Conservation (phyloP, 2,113 vertebrate species). For the Reinhardtius hippoglossoides region DNA sequence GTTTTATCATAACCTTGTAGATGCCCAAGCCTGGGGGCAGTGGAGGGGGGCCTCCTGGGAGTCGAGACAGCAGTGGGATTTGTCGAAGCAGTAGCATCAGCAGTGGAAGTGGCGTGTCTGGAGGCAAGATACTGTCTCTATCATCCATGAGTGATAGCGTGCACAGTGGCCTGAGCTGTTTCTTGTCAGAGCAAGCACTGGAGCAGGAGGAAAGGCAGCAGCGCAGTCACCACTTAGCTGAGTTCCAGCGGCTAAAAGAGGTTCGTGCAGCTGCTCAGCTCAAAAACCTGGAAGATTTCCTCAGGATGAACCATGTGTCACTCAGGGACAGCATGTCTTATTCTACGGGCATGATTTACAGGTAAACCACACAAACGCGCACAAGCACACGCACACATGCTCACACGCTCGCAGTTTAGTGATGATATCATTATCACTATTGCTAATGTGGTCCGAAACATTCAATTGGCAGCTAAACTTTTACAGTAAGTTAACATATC, state of each 20-base stretch:
- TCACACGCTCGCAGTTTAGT: too few relatives aligned
- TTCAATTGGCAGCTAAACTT: too few relatives aligned
- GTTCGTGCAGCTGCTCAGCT: slow-evolving; percentile 89
- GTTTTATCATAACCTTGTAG: slow-evolving; percentile 63
- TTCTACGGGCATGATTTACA: slow-evolving; percentile 91
- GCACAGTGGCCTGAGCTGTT: slow-evolving; percentile 88
- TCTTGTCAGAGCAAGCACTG: slow-evolving; percentile 88
- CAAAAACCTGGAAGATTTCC: slow-evolving; percentile 93
- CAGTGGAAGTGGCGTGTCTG: slow-evolving; percentile 58
- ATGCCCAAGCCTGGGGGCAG: slow-evolving; percentile 70
- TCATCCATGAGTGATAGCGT: slow-evolving; percentile 90
- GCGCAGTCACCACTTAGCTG: slow-evolving; percentile 81
- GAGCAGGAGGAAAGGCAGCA: slow-evolving; percentile 84
- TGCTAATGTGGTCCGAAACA: too few relatives aligned
- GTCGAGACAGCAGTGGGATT: slow-evolving; percentile 54
- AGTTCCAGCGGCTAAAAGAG: slow-evolving; percentile 88
- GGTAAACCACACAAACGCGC: slow-evolving; percentile 78
- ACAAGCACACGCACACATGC: not conserved
- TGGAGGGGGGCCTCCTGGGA: slow-evolving; percentile 49
- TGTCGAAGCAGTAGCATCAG: slow-evolving; percentile 77
- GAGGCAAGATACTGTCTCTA: slow-evolving; percentile 88
- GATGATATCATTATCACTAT: too few relatives aligned
- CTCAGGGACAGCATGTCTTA: slow-evolving; percentile 86
- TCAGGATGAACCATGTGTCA: slow-evolving; percentile 90
- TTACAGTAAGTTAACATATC: too few relatives aligned